These are phyloP conservation scores for Parus major DNA, from an alignment of 2,113 vertebrate genomes.

Conservation along the genomic window DNA sequence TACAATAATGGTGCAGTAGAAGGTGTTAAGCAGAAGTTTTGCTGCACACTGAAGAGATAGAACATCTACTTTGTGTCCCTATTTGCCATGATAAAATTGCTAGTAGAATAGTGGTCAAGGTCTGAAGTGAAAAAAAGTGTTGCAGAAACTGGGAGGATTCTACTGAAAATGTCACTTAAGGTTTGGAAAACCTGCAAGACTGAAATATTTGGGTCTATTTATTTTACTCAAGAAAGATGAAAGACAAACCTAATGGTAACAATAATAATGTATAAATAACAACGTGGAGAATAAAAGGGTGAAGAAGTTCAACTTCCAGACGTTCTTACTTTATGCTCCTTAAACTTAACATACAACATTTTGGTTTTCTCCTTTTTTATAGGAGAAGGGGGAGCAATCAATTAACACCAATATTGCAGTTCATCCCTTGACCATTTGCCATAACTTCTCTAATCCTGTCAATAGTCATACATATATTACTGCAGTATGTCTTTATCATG, in stretches of 20 bases:
- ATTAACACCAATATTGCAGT: neutral
- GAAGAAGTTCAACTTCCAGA: neutral
- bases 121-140: neutral
- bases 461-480: neutral
- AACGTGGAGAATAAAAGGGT: neutral
- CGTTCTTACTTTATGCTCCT: neutral
- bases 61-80: neutral
- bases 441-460: neutral
- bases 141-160: neutral
- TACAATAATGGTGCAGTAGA: neutral
- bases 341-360: neutral
- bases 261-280: neutral
- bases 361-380: neutral
- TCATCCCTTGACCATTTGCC: neutral
- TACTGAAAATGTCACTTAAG: neutral
- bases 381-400: neutral
- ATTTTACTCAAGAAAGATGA: accelerated
- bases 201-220: neutral
- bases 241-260: neutral
- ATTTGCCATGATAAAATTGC: neutral
- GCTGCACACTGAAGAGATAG: neutral
- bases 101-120: neutral
- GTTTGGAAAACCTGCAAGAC: neutral
- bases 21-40: neutral
- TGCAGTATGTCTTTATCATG: neutral